These are phyloP conservation scores for Cheilinus undulatus DNA, from an alignment of 2,113 vertebrate genomes.

Conservation along the genomic window DNA sequence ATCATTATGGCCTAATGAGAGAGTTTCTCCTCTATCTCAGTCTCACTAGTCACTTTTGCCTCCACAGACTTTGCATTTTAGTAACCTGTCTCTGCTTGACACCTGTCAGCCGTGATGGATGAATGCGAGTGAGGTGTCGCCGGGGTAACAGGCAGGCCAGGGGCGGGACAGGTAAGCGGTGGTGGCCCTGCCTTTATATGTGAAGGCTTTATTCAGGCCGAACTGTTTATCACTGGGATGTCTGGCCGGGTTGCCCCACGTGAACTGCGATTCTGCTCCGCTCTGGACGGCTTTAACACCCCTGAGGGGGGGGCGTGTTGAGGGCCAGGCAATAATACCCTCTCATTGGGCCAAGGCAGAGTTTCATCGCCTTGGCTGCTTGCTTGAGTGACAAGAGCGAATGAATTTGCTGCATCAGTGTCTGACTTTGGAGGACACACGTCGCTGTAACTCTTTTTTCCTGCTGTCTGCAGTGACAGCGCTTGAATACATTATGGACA, in stretches of 20 bases:
- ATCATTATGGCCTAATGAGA: constrained; percentile 84
- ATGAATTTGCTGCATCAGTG: constrained; percentile 77
- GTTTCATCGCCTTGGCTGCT: constrained; percentile 63
- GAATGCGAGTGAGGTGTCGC: constrained; percentile 66
- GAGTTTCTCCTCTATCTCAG: constrained; percentile 63
- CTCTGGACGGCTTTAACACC: constrained; percentile 48
- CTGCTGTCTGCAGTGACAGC: constrained; percentile 68
- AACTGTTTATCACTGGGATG: constrained; percentile 65
- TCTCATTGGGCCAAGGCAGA: constrained; percentile 52
- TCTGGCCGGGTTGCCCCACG: constrained; percentile 54
- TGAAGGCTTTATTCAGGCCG: constrained; percentile 69
- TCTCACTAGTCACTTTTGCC: constrained; percentile 38
- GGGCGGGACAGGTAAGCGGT: constrained; percentile 63
- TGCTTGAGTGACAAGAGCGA: constrained; percentile 75
- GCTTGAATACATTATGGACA: constrained; percentile 69
- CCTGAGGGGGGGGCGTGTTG: constrained; percentile 24
- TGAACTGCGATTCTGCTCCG: constrained; percentile 50
- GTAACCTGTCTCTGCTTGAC: constrained; percentile 66
- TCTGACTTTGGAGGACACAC: constrained; percentile 76
- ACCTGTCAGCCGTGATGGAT: constrained; percentile 83
- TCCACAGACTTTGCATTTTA: constrained; percentile 56
- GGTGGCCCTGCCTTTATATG: constrained; percentile 56
- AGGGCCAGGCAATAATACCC: constrained; percentile 54
- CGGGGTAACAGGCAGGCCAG: constrained; percentile 66
- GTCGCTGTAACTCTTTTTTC: constrained; percentile 62